These are phyloP conservation scores for Coregonus sp. DNA, from an alignment of 2,797 vertebrate genomes.

Conservation along the genomic window DNA sequence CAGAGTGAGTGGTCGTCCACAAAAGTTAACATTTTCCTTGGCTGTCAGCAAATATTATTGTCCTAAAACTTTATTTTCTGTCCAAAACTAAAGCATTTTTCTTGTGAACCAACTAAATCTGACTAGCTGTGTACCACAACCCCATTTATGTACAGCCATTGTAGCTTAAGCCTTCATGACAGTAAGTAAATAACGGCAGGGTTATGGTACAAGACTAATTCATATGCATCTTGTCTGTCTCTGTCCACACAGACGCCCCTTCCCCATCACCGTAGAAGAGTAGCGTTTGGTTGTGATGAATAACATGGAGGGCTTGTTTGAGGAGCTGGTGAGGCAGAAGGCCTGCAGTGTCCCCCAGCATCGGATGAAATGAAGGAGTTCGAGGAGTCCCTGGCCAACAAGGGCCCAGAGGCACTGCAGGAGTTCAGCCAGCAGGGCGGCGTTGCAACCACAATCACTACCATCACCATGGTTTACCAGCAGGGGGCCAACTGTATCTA, in stretches of 20 bases:
- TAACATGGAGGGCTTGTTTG: slow-evolving; percentile 93
- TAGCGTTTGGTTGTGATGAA: slow-evolving; percentile 75
- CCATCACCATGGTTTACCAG: slow-evolving; percentile 84
- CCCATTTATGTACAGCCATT: not conserved
- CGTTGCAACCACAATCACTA: slow-evolving; percentile 61
- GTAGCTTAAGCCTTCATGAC: not conserved
- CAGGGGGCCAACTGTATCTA: slow-evolving; percentile 94
- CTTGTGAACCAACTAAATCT: too few relatives aligned
- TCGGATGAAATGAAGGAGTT: slow-evolving; percentile 93
- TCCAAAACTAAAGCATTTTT: too few relatives aligned
- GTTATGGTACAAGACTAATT: not conserved
- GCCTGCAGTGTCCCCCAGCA: slow-evolving; percentile 93
- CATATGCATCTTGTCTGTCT: not conserved
- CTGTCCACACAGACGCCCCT: slow-evolving; percentile 21
- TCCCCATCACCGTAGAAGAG: not conserved
- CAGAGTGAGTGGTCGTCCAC: too few relatives aligned
- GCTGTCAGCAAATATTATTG: too few relatives aligned
- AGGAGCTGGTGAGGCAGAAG: slow-evolving; percentile 95
- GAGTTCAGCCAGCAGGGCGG: slow-evolving; percentile 87
- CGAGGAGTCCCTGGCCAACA: slow-evolving; percentile 90
- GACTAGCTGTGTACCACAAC: not conserved
- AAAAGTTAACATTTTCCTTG: too few relatives aligned
- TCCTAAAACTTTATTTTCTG: too few relatives aligned
- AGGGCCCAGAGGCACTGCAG: slow-evolving; percentile 91
- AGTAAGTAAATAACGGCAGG: not conserved